Base-by-base conservation (phyloP, 1,140 invertebrate genomes). In the Mizuhopecten yessoensis region DNA sequence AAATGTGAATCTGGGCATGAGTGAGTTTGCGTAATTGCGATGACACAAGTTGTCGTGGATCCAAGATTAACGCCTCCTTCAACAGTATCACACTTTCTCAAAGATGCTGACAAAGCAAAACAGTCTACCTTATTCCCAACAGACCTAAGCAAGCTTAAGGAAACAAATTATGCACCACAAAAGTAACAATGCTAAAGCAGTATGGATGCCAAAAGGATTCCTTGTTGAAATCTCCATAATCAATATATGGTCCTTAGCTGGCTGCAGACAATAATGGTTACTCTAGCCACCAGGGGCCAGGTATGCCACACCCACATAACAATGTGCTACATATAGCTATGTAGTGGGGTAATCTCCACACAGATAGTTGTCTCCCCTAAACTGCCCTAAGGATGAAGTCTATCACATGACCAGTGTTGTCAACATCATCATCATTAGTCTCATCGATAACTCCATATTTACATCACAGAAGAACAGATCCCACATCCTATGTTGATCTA, bases 171-270 rank as follows among this genome's bases (percentile, higher is more conserved):
- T 75, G 17, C 57, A 75, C 57, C 57, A 75, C 1, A 75, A 29
- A 29, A n/a, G 23, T 75, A 5, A 45, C 42, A 75, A 29, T 75
- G 57, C 57, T 75, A 75, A 75, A 75, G 15, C 57, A 29, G 57
- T 75, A n/a, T 17, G 2, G n/a, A 29, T 75, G 57, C 57, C 57
- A 75, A 75, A 75, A 75, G n/a, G 57, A 75, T 75, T 75, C 57
- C n/a, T 75, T 29, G 23, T 75, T 75, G 57, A 75, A 75, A 75
- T 75, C 57, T 29, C 23, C 57, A 75, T 75, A 75, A 75, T 75
- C 57, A 75, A 75, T 75, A 75, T 13, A n/a, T n/a, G n/a, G 57
- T 75, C 57, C 57, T 75, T 75, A 17, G n/a, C 57, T 29, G 57
- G 0, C 57, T 5, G 11, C n/a, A 29, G 29, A 75, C 57, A 75